Percentiles rank a stretch among this genome's conserved stretches.
Conservation (phyloP, 2,888 invertebrate genomes). For the Oligia strigilis region DNA sequence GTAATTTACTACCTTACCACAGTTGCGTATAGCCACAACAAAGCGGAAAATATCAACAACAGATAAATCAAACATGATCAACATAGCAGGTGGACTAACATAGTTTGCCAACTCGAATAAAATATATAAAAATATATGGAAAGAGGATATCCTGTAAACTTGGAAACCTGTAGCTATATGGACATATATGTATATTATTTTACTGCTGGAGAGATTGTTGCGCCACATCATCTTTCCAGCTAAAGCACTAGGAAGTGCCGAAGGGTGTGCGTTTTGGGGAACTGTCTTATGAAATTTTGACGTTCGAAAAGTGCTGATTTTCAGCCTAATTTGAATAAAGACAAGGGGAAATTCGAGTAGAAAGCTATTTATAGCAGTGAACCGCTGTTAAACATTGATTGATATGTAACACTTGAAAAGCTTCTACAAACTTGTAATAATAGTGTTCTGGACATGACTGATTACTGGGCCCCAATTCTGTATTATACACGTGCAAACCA, state of each 20-base stretch:
- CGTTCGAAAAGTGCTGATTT: background rate
- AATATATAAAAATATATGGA: background rate
- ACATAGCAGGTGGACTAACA: background rate
- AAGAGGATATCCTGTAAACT: background rate
- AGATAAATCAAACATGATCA: background rate
- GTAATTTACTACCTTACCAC: background rate
- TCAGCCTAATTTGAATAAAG: background rate
- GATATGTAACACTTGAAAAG: background rate
- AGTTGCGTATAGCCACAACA: background rate
- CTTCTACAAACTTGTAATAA: constrained; percentile 9
- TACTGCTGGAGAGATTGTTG: background rate
- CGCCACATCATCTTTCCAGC: background rate
- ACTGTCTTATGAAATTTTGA: background rate
- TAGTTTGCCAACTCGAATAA: background rate
- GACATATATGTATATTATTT: background rate
- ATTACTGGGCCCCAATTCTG: constrained; percentile 1
- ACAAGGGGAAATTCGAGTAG: background rate
- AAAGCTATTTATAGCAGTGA: background rate
- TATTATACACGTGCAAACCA: background rate
- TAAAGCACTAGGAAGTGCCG: background rate
- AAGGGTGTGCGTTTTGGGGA: background rate
- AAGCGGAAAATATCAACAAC: background rate
- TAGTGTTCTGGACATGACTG: background rate
- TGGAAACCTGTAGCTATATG: no score
- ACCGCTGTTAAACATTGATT: background rate